A percentile compares a stretch with the other conserved stretches of the same genome.
Conservation (phyloP, 2,113 vertebrate genomes). For the Pollimyrus isidori region DNA sequence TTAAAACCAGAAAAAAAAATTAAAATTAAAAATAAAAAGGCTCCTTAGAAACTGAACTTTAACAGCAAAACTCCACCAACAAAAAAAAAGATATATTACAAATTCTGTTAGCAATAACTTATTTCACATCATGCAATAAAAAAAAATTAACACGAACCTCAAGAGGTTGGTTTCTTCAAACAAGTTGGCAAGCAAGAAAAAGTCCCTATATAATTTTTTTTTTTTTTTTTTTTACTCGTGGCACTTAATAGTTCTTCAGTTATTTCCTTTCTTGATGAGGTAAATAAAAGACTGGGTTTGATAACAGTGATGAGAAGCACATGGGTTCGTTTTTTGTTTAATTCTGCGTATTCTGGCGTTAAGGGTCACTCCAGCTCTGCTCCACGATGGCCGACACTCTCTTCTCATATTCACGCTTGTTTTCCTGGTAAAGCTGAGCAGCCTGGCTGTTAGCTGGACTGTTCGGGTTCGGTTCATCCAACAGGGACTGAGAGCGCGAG, state of each 20-base stretch:
- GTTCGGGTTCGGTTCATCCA: conserved; percentile 97
- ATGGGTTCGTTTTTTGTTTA: background rate
- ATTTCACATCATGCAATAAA: conserved; percentile 95
- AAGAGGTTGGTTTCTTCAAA: conserved; percentile 65
- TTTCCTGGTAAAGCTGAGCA: conserved; percentile 97
- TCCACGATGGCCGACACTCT: conserved; percentile 96
- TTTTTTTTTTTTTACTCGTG: conserved; percentile 56
- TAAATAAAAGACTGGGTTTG: conserved; percentile 50
- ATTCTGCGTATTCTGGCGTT: conserved; percentile 46
- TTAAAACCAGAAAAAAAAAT: conserved; percentile 31
- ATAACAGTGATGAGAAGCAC: conserved; percentile 52
- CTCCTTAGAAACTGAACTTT: conserved; percentile 68
- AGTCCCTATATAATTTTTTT: conserved; percentile 40
- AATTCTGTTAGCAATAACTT: conserved; percentile 98
- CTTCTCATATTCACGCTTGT: conserved; percentile 97
- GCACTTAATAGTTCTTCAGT: conserved; percentile 69
- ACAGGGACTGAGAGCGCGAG: conserved; percentile 69
- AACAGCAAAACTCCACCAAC: conserved; percentile 82
- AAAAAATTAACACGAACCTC: conserved; percentile 75
- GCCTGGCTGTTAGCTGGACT: conserved; percentile 98
- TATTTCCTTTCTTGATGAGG: conserved; percentile 44
- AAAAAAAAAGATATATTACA: conserved; percentile 94
- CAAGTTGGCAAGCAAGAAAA: conserved; percentile 44
- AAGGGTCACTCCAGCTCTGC: conserved; percentile 98
- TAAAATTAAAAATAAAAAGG: conserved; percentile 48